Evolutionary conservation across 1,140 invertebrate species (phyloP).

Genomic region (Conus betulinus): DNA sequence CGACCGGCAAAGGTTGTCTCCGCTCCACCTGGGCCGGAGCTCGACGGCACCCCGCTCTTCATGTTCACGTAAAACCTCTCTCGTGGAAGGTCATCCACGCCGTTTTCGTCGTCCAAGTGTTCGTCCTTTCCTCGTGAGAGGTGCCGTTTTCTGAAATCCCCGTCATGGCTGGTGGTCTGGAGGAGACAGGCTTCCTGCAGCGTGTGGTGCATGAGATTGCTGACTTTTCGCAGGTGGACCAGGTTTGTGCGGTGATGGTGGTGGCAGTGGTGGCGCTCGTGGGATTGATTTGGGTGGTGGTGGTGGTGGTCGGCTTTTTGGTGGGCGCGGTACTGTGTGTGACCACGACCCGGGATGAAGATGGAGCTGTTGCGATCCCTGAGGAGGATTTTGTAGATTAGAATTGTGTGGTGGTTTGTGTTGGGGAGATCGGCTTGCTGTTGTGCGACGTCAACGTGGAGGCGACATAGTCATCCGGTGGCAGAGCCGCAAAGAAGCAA

Average conservation of each 20-base stretch:
- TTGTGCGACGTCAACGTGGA: background rate
- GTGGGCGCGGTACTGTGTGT: background rate
- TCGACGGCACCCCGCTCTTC: background rate
- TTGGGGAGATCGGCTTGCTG: background rate
- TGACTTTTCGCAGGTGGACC: background rate
- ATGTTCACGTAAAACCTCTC: slow-evolving; percentile 16
- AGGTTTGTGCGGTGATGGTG: background rate
- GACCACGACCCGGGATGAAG: background rate
- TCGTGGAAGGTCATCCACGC: background rate
- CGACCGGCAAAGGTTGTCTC: slow-evolving; percentile 39
- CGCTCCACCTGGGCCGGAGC: background rate
- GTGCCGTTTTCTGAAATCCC: slow-evolving; percentile 2
- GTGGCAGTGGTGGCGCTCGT: background rate
- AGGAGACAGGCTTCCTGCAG: background rate
- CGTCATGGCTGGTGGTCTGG: background rate
- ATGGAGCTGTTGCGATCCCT: background rate
- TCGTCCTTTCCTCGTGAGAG: background rate
- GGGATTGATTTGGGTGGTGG: background rate
- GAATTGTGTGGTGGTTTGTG: background rate
- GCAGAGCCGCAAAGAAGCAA: slow-evolving; percentile 8
- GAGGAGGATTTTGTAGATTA: background rate
- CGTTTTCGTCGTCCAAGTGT: background rate
- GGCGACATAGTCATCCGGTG: slow-evolving; percentile 3
- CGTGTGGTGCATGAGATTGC: background rate
- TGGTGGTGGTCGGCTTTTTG: background rate